A percentile compares a stretch with the other conserved stretches of the same genome.
Conservation (phyloP, 2,113 vertebrate genomes). For the Callaeas wilsoni region DNA sequence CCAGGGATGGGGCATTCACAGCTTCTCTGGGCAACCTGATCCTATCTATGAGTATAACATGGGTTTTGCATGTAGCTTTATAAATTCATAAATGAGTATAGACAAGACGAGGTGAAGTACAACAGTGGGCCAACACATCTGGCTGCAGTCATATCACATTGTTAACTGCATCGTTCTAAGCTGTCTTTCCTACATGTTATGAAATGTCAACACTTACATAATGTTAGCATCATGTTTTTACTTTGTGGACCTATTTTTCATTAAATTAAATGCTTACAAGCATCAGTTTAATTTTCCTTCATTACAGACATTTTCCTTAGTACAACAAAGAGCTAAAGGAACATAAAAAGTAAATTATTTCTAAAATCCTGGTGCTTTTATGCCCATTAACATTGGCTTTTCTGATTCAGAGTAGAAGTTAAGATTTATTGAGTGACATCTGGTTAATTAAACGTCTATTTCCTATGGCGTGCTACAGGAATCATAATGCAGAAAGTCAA, state of each 20-base stretch:
- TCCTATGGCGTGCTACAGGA: constrained; percentile 59
- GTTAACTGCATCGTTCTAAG: background rate
- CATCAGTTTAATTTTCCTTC: constrained; percentile 14
- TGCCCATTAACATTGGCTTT: constrained; percentile 16
- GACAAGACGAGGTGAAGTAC: background rate
- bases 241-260: background rate
- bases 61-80: background rate
- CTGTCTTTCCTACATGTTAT: background rate
- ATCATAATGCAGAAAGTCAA: constrained; percentile 72
- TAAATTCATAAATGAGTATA: background rate
- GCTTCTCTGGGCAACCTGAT: background rate
- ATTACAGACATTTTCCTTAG: background rate
- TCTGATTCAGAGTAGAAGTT: constrained; percentile 58
- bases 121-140: background rate
- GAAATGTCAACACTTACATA: background rate
- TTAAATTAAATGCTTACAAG: constrained; percentile 23
- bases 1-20: background rate
- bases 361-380: constrained; percentile 18
- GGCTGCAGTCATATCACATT: background rate
- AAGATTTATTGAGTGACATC: constrained; percentile 74
- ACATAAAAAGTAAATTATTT: constrained; percentile 29
- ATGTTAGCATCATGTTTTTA: background rate
- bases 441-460: constrained; percentile 76
- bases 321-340: constrained; percentile 16
- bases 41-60: background rate